These are phyloP conservation scores for Sterna hirundo DNA, from an alignment of 2,113 vertebrate species.

Conservation along the genomic window DNA sequence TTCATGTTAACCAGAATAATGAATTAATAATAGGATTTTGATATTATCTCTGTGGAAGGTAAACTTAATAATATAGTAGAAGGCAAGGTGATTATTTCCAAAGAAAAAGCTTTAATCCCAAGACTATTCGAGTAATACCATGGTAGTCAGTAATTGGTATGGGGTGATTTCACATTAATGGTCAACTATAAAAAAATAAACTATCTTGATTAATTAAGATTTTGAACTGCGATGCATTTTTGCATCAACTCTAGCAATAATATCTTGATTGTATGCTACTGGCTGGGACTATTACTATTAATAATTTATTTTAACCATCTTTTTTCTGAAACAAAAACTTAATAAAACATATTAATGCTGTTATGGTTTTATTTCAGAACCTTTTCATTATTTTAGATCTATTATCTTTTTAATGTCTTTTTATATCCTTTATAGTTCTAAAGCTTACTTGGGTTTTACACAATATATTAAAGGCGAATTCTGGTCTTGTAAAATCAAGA, in stretches of 20 bases:
- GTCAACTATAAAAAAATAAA: neutral
- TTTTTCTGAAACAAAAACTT: neutral
- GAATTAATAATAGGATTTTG: neutral
- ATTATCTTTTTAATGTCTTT: neutral
- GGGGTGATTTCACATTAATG: neutral
- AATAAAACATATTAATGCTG: neutral
- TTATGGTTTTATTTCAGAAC: neutral
- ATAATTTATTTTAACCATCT: neutral
- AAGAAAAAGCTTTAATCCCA: neutral
- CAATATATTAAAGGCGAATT: neutral
- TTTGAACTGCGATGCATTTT: neutral
- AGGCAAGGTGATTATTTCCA: neutral
- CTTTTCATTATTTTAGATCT: neutral
- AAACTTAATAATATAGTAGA: neutral
- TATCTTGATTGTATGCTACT: neutral
- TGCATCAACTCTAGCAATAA: neutral
- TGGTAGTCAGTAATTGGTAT: rapidly evolving
- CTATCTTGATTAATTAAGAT: neutral
- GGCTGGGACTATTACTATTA: neutral
- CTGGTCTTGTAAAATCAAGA: neutral
- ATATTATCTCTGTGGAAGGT: neutral
- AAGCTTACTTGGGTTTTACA: neutral
- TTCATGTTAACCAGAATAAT: neutral
- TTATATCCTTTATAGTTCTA: neutral
- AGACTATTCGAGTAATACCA: neutral